These are phyloP conservation scores for Xylocopa sonorina DNA, from an alignment of 1,140 invertebrate genomes.

Conservation along the genomic window DNA sequence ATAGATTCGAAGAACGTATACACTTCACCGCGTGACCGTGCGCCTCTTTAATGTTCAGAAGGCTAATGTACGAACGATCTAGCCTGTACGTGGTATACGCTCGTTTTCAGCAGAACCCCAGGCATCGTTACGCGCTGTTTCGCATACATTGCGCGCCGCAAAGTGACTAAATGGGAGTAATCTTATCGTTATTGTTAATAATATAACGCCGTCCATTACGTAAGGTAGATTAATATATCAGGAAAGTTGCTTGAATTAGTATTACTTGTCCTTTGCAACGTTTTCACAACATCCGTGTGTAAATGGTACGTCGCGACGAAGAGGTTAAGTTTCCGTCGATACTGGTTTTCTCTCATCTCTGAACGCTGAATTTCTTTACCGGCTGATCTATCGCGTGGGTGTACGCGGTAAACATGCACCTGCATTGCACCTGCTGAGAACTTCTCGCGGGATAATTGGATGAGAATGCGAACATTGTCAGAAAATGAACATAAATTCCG, in stretches of 20 bases:
- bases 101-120: slow-evolving; percentile 18
- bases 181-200: slow-evolving; percentile 48
- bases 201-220: slow-evolving; percentile 10
- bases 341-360: background rate
- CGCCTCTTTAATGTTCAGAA: slow-evolving; percentile 19
- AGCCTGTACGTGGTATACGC: slow-evolving; percentile 23
- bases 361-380: slow-evolving; percentile 28
- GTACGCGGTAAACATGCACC: background rate
- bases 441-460: slow-evolving; percentile 7
- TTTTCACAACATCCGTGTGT: background rate
- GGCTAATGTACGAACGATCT: slow-evolving; percentile 42
- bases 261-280: background rate
- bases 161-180: slow-evolving; percentile 29
- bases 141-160: slow-evolving; percentile 17
- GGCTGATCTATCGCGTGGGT: slow-evolving; percentile 15
- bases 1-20: background rate
- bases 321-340: slow-evolving; percentile 49
- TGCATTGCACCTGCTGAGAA: slow-evolving; percentile 38
- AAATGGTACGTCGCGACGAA: background rate
- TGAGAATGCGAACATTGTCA: background rate
- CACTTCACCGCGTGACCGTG: slow-evolving; percentile 5
- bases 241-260: background rate
- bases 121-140: slow-evolving; percentile 56
- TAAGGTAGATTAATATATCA: slow-evolving; percentile 25
- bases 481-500: background rate